A percentile compares a stretch with the other conserved stretches of the same genome.
Conservation (phyloP, 2,888 invertebrate species). For the Aphrophora alni region DNA sequence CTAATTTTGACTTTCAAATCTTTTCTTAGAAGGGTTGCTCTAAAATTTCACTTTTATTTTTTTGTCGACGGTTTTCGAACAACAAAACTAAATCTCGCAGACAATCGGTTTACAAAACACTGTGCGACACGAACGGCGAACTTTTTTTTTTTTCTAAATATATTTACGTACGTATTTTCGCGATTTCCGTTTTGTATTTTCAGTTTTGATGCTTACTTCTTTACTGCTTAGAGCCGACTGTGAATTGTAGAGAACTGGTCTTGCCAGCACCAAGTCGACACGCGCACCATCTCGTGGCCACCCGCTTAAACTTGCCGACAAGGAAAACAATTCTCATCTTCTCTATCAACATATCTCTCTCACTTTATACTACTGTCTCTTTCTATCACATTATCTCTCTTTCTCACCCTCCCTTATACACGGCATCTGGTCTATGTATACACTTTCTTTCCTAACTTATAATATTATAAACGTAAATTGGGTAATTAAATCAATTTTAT, state of each 20-base stretch:
- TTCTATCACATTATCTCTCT: neutral
- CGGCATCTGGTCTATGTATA: neutral
- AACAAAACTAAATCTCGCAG: too few relatives aligned
- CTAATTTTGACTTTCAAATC: neutral
- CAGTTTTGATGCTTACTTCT: neutral
- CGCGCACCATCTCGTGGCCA: slow-evolving; percentile 64
- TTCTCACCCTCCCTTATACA: neutral
- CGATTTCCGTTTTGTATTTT: neutral
- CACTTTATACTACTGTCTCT: neutral
- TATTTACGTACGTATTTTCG: neutral
- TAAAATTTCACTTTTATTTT: neutral
- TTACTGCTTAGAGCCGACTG: neutral
- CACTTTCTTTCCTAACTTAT: neutral
- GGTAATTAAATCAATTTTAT: neutral
- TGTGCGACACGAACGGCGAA: neutral
- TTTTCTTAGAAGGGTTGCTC: neutral
- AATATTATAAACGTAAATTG: neutral
- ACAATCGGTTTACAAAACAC: too few relatives aligned
- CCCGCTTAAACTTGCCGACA: slow-evolving; percentile 18
- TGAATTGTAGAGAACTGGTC: neutral
- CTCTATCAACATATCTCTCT: slow-evolving; percentile 6
- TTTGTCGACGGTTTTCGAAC: neutral
- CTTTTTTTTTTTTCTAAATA: neutral
- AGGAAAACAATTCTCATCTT: slow-evolving; percentile 6
- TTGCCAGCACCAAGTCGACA: slow-evolving; percentile 26